Evolutionary conservation across 2,113 vertebrate species (phyloP), one percentile per base, ranked within the genome.

Genomic region (Electrona antarctica): DNA sequence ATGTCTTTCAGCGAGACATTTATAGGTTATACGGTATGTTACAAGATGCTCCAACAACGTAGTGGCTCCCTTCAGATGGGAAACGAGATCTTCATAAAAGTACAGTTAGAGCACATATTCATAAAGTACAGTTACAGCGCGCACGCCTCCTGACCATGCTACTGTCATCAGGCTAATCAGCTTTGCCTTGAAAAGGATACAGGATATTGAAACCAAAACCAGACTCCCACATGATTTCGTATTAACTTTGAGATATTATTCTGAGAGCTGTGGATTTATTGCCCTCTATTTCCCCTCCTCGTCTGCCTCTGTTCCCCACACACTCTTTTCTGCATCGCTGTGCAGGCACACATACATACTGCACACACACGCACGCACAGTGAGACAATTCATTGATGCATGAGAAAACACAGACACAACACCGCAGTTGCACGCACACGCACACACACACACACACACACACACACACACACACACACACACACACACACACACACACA

Each of bases 171-270:
- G 71, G 10, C 13, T 69, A 67, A 50, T 33, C n/a, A 67, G 52
- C 4, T 60, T 73, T 49, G 71, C 52, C 15, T 58, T 65, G 15
- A 76, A 77, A 66, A 33, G 10, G 48, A 59, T 46, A 69, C 7
- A 8, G 21, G 12, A 48, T 59, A 61, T 62, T 69, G 4, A 51
- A 52, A 59, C 15, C 49, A 54, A 13, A 60, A 59, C 7, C 14
- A 64, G 10, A 49, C 47, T 41, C 47, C 54, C 47, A 5, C 7
- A 58, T 52, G 11, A 59, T 58, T 80, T 74, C 15, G 29, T 48
- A 15, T 71, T 51, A 63, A 73, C 21, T 73, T 62, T 69, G 8
- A 60, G 47, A 64, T 41, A 15, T 7, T 41, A 62, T 47, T 64
- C 54, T 59, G 8, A 51, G 57, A 54, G 56, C 6, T 4, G 62